Conservation (phyloP, 2,888 invertebrate species). For the Altica lythri region DNA sequence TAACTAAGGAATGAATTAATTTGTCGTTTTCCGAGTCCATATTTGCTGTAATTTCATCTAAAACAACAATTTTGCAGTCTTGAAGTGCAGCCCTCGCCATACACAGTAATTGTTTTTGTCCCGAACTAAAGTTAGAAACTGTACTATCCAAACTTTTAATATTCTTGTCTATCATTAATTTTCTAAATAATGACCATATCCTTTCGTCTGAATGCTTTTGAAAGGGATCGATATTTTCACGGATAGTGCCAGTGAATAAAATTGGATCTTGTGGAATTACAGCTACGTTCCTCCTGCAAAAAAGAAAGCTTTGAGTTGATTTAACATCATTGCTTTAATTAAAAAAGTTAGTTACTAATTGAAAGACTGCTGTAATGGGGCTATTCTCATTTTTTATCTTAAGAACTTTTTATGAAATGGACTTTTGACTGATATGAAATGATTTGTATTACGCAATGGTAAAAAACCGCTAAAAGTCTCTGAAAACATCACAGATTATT, state of each 20-base stretch:
- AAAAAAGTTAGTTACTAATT: conserved; percentile 9
- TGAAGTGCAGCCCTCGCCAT: conserved; percentile 61
- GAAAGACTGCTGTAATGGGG: not conserved
- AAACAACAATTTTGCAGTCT: conserved; percentile 57
- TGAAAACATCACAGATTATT: too few relatives aligned
- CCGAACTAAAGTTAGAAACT: conserved; percentile 54
- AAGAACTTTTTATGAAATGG: not conserved
- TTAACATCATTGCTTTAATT: conserved; percentile 3
- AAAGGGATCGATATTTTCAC: conserved; percentile 50
- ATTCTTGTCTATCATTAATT: conserved; percentile 51
- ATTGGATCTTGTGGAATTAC: conserved; percentile 61
- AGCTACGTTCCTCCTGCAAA: conserved; percentile 55
- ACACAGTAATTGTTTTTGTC: conserved; percentile 62
- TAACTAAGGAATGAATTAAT: conserved; percentile 60
- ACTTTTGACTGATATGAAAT: not conserved
- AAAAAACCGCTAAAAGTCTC: too few relatives aligned
- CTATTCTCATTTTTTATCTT: not conserved
- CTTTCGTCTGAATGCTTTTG: conserved; percentile 36
- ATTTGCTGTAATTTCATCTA: conserved; percentile 64
- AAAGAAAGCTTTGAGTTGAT: not conserved
- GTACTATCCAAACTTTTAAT: conserved; percentile 45
- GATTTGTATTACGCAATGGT: too few relatives aligned
- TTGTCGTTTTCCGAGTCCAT: conserved; percentile 60
- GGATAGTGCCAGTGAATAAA: conserved; percentile 60
- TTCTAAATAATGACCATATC: conserved; percentile 42